These are phyloP conservation scores for Kryphioiulus occultus DNA, from an alignment of 2,888 invertebrate species.

Conservation along the genomic window DNA sequence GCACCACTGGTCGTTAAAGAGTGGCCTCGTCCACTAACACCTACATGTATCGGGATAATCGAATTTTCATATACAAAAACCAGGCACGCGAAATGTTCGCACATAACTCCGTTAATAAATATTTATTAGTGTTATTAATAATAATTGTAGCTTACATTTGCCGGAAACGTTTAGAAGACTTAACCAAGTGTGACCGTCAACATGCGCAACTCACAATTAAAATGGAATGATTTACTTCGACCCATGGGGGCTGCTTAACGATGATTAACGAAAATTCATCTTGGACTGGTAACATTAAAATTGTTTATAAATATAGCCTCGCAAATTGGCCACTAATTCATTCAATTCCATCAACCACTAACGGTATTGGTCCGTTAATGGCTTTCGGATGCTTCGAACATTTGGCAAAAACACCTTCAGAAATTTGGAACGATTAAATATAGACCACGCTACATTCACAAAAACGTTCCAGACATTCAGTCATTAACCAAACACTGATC, in stretches of 20 bases:
- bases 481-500: neutral
- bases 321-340: too few species aligned
- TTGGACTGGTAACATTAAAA: neutral
- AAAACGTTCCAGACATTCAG: neutral
- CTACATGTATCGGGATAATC: too few species aligned
- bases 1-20: neutral
- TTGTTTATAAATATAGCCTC: too few species aligned
- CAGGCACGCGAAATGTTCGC: neutral
- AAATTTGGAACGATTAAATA: neutral
- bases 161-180: neutral
- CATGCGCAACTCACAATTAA: neutral
- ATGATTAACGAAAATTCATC: neutral
- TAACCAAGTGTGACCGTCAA: neutral
- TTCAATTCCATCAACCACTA: too few species aligned
- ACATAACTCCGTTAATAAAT: neutral
- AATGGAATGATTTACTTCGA: neutral
- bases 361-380: too few species aligned
- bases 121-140: constrained; percentile 33
- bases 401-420: neutral
- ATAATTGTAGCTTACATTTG: neutral
- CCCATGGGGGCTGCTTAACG: neutral
- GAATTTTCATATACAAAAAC: neutral
- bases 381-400: too few species aligned
- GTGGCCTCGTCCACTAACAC: neutral
- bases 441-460: neutral